Evolutionary conservation across 2,888 invertebrate genomes (phyloP).

Genomic region (Drosophila atripex): DNA sequence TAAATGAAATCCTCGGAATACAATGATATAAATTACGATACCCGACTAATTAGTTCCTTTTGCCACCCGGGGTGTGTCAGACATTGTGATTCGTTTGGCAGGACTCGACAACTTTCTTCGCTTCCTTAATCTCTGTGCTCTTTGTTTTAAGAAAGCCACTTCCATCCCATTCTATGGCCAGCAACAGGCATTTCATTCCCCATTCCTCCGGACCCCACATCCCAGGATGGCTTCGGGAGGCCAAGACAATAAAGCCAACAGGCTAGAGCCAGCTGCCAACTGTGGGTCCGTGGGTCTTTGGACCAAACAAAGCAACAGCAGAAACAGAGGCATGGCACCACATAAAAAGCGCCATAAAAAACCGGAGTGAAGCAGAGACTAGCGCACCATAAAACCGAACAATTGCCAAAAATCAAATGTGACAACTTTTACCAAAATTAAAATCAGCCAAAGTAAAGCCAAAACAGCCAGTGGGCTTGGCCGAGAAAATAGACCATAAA

Average conservation of each 20-base stretch:
- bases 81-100: slow-evolving; percentile 1
- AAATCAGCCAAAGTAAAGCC: slow-evolving; percentile 68
- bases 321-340: slow-evolving; percentile 32
- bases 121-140: slow-evolving; percentile 9
- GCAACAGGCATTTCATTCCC: slow-evolving; percentile 28
- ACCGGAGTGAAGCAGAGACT: slow-evolving; percentile 29
- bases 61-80: neutral
- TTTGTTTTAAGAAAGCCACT: slow-evolving; percentile 25
- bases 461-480: slow-evolving; percentile 39
- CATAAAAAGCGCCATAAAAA: slow-evolving; percentile 46
- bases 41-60: slow-evolving; percentile 23
- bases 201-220: slow-evolving; percentile 45
- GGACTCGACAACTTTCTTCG: slow-evolving; percentile 12
- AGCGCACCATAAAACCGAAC: slow-evolving; percentile 71
- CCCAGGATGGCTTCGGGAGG: slow-evolving; percentile 10
- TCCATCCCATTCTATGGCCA: neutral
- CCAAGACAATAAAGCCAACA: slow-evolving; percentile 24
- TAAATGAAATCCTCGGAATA: slow-evolving; percentile 22
- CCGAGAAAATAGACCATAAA: slow-evolving; percentile 8
- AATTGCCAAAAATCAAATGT: slow-evolving; percentile 79
- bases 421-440: slow-evolving; percentile 79
- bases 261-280: slow-evolving; percentile 9
- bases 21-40: slow-evolving; percentile 26
- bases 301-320: slow-evolving; percentile 36
- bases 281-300: slow-evolving; percentile 2